These are phyloP conservation scores for Mandrillus leucophaeus DNA, from an alignment of 2,113 vertebrate genomes.

Conservation along the genomic window DNA sequence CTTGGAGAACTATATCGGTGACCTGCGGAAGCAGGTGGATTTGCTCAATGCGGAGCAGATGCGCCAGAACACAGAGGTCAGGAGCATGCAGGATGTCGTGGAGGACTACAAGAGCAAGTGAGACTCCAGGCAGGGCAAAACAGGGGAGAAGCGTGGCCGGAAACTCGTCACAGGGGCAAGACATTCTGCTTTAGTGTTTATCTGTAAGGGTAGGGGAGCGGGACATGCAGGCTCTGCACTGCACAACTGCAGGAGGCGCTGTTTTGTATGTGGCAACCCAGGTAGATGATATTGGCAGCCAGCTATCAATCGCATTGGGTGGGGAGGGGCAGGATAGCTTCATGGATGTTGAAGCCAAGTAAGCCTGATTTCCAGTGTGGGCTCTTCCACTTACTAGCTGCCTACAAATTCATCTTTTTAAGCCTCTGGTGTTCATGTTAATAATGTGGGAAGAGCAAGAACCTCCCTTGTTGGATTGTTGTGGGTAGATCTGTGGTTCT, in stretches of 20 bases:
- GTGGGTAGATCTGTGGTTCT: neutral
- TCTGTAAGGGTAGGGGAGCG: too few species aligned
- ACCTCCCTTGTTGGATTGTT: neutral
- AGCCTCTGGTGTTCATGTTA: neutral
- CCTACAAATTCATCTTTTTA: neutral
- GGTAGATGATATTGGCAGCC: neutral
- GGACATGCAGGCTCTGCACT: neutral
- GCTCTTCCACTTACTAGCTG: neutral
- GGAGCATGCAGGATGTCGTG: constrained; percentile 88
- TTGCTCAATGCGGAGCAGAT: constrained; percentile 84
- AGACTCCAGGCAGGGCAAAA: neutral
- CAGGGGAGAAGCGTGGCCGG: neutral
- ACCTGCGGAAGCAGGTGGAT: constrained; percentile 87
- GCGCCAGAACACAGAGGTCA: constrained; percentile 86
- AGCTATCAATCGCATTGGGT: neutral
- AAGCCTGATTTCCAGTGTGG: neutral
- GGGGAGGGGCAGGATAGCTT: neutral
- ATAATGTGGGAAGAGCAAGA: neutral
- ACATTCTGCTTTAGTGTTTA: neutral
- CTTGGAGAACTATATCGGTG: constrained; percentile 88
- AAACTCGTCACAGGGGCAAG: neutral
- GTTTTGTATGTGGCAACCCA: neutral
- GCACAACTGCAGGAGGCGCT: accelerated
- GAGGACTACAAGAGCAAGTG: constrained; percentile 92
- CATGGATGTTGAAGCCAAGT: neutral